These are phyloP conservation scores for Glaucidium brasilianum DNA, from an alignment of 2,113 vertebrate genomes.

Conservation along the genomic window DNA sequence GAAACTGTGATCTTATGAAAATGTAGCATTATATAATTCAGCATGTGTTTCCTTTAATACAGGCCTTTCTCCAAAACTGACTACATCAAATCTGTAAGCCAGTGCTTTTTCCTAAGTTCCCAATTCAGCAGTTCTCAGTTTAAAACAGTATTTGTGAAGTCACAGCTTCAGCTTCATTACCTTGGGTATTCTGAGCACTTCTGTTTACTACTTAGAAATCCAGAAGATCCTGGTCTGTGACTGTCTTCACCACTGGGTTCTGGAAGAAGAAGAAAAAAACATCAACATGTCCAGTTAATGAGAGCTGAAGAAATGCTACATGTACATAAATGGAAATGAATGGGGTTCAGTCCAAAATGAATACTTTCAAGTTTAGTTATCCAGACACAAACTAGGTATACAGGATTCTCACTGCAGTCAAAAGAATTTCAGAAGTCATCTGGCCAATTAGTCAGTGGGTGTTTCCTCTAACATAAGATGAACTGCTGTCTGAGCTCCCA, in stretches of 20 bases:
- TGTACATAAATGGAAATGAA: neutral
- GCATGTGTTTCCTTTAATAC: neutral
- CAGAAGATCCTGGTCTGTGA: constrained; percentile 18
- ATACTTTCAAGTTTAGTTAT: neutral
- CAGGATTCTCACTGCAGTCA: neutral
- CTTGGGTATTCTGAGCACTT: constrained; percentile 70
- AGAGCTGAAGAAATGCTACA: neutral
- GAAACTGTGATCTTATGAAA: neutral
- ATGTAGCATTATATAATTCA: neutral
- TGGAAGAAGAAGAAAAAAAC: neutral
- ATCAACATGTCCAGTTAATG: neutral
- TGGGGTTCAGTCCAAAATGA: neutral
- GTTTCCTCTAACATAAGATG: neutral
- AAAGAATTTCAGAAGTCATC: neutral
- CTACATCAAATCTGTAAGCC: neutral
- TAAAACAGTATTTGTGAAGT: neutral
- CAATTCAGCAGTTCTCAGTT: neutral
- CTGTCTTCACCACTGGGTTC: constrained; percentile 59
- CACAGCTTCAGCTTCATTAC: constrained; percentile 54
- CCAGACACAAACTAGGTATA: neutral
- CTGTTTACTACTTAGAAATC: constrained; percentile 33
- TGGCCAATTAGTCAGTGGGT: neutral
- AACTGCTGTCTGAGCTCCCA: neutral
- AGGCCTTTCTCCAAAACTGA: neutral
- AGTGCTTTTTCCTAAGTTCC: neutral